Conservation (phyloP, 2,888 invertebrate genomes). For the Holacanthella duospinosa region DNA sequence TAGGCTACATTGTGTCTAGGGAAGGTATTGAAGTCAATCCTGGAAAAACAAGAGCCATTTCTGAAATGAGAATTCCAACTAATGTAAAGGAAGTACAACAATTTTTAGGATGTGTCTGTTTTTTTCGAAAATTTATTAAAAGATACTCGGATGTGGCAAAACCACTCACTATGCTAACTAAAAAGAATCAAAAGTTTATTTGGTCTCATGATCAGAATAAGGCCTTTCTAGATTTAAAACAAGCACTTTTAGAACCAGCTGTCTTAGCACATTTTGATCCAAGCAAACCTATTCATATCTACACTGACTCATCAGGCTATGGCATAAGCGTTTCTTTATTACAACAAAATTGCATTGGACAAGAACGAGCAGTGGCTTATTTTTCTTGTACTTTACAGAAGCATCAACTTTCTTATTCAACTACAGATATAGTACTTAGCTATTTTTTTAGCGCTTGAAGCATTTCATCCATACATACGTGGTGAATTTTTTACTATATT, state of each 20-base stretch:
- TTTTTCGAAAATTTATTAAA: not conserved
- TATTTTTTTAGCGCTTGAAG: not conserved
- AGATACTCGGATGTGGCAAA: not conserved
- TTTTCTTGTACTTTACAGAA: not conserved
- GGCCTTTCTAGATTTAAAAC: slow-evolving; percentile 4
- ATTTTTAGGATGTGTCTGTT: slow-evolving; percentile 7
- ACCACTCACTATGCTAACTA: slow-evolving; percentile 3
- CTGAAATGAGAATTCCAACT: slow-evolving; percentile 2
- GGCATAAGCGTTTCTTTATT: slow-evolving; percentile 6
- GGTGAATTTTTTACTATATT: slow-evolving; percentile 4
- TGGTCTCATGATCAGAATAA: not conserved
- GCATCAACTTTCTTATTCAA: not conserved
- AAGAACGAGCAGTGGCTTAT: slow-evolving; percentile 7
- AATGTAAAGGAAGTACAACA: not conserved
- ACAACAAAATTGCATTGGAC: not conserved
- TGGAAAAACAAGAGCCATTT: slow-evolving; percentile 2
- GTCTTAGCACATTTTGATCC: not conserved
- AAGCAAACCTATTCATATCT: not conserved
- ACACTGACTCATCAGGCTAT: not conserved
- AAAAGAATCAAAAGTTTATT: not conserved
- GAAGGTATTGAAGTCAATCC: slow-evolving; percentile 5
- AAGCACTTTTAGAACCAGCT: not conserved
- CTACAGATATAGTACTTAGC: slow-evolving; percentile 8
- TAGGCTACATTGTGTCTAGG: slow-evolving; percentile 10
- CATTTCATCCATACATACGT: slow-evolving; percentile 8